A percentile compares a stretch with the other conserved stretches of the same genome.
phyloP scores from a whole-genome alignment of 2,888 invertebrate genomes.

The Plebejus melissa region DNA sequence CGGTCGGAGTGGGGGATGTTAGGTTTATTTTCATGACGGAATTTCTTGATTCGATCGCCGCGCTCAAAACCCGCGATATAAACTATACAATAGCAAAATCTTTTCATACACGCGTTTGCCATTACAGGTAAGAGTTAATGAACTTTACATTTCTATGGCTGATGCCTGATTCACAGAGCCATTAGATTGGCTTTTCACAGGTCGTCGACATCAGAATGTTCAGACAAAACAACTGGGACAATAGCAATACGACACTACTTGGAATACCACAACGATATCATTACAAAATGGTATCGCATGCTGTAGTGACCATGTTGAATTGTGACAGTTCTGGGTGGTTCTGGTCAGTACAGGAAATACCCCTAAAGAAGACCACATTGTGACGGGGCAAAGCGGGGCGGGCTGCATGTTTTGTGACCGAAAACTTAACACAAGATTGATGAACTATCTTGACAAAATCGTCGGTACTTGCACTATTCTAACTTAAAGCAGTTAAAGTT shows the following conservation, averaged over 20 bases:
- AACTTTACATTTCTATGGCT: constrained; percentile 18
- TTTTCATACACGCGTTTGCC: constrained; percentile 9
- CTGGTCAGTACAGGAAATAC: neutral
- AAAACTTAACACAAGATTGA: no score
- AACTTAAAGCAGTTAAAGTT: no score
- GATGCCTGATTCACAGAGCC: constrained; percentile 38
- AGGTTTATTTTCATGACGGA: no score
- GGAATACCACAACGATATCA: constrained; percentile 39
- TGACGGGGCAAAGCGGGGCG: no score
- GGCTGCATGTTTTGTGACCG: no score
- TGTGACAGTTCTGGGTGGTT: neutral
- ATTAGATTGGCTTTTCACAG: constrained; percentile 56
- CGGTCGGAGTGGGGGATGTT: no score
- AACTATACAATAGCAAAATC: neutral
- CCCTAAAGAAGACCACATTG: no score
- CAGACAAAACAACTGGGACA: constrained; percentile 65
- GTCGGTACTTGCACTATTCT: no score
- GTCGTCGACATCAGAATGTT: constrained; percentile 69
- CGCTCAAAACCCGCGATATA: no score
- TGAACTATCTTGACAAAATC: no score
- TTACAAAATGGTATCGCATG: constrained; percentile 34
- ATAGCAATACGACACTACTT: constrained; percentile 49
- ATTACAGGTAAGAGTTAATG: constrained; percentile 25
- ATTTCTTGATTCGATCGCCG: no score
- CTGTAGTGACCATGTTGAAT: constrained; percentile 28